Percentiles rank a stretch among this genome's conserved stretches.
Conservation (phyloP, 2,797 vertebrate species). For the Scolopax rusticola region DNA sequence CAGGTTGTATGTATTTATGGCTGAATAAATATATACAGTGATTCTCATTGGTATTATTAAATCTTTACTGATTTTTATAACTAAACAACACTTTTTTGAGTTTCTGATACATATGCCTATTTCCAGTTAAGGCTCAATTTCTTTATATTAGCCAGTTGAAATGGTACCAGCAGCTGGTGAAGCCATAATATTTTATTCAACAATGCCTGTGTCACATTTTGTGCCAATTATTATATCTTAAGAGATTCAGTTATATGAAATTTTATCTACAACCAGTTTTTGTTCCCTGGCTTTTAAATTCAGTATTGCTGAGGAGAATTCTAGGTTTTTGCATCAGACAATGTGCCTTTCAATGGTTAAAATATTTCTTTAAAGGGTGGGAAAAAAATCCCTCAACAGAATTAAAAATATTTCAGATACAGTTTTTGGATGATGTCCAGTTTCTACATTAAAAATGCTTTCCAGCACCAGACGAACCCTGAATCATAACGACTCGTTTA, state of each 20-base stretch:
- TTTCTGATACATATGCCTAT: neutral
- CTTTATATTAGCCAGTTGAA: neutral
- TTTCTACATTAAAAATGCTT: conserved; percentile 67
- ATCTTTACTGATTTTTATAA: neutral
- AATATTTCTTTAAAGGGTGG: neutral
- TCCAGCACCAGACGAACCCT: conserved; percentile 53
- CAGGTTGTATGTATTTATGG: neutral
- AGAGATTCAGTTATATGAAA: neutral
- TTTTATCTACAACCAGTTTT: conserved; percentile 18
- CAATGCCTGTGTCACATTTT: conserved; percentile 31
- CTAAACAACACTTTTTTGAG: neutral
- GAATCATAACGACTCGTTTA: conserved; percentile 69
- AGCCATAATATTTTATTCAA: conserved; percentile 31
- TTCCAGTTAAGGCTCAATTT: conserved; percentile 17
- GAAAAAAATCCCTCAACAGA: neutral
- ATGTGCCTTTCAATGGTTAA: neutral
- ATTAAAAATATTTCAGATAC: conserved; percentile 55
- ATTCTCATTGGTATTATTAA: neutral
- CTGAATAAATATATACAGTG: neutral
- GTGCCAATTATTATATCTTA: conserved; percentile 20
- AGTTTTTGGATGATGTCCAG: conserved; percentile 58
- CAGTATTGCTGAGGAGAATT: neutral
- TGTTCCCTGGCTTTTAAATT: conserved; percentile 32
- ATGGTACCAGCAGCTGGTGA: conserved; percentile 23
- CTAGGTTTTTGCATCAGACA: neutral